phyloP scores from a whole-genome alignment of 2,888 invertebrate genomes.

The Sinohyriopsis cumingii region DNA sequence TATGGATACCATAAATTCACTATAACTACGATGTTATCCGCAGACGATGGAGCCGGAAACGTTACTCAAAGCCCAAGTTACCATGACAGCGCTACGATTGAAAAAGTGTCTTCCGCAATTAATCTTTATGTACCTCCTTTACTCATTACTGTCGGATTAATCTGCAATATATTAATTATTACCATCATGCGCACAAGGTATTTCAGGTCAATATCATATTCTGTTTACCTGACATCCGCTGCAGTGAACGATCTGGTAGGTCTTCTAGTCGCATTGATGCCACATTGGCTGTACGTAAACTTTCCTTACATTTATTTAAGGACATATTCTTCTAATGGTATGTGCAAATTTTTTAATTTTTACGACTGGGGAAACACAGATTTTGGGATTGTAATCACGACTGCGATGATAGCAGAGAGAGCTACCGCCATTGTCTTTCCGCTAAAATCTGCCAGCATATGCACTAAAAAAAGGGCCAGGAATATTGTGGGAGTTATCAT shows the following conservation, averaged over 20 bases:
- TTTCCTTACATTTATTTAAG: constrained; percentile 42
- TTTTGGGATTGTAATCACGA: constrained; percentile 50
- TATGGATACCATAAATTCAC: too few relatives aligned
- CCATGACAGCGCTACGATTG: too few relatives aligned
- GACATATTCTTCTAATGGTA: constrained; percentile 32
- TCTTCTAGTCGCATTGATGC: constrained; percentile 42
- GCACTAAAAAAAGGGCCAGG: constrained; percentile 44
- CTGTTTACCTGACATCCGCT: constrained; percentile 51
- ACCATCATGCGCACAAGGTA: constrained; percentile 54
- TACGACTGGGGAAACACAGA: constrained; percentile 57
- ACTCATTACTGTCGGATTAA: constrained; percentile 46
- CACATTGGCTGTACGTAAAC: constrained; percentile 58
- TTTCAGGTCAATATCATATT: constrained; percentile 52
- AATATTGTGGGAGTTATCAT: constrained; percentile 30
- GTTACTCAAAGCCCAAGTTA: too few relatives aligned
- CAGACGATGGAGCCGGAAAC: too few relatives aligned
- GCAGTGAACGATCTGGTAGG: constrained; percentile 49
- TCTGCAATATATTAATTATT: constrained; percentile 47
- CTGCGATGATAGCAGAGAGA: constrained; percentile 55
- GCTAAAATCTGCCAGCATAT: constrained; percentile 35
- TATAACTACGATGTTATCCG: too few relatives aligned
- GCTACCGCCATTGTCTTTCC: constrained; percentile 54
- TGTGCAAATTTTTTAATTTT: constrained; percentile 60
- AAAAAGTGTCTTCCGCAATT: constrained; percentile 5
- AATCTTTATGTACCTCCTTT: constrained; percentile 50